A percentile compares a stretch with the other conserved stretches of the same genome.
These are phyloP conservation scores for Cryptotis parvus DNA, from an alignment of 2,113 vertebrate species.

Conservation along the genomic window DNA sequence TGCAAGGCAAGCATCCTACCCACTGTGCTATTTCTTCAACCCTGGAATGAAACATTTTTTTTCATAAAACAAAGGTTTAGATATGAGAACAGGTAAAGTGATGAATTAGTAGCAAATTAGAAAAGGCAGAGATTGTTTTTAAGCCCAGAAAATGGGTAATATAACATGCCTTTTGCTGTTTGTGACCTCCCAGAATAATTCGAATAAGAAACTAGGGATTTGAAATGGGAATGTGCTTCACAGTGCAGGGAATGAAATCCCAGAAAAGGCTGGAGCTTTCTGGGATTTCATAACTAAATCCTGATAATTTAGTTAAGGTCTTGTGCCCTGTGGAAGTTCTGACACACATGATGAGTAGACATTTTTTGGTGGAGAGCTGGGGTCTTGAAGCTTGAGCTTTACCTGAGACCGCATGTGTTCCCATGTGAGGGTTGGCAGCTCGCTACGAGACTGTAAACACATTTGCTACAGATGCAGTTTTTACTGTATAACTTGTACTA, in stretches of 20 bases:
- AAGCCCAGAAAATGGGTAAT: not conserved
- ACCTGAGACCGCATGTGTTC: not conserved
- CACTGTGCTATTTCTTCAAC: too few relatives aligned
- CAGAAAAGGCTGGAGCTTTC: not conserved
- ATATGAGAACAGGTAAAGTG: not conserved
- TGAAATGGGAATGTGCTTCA: not conserved
- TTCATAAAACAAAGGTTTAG: not conserved
- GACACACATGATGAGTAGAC: not conserved
- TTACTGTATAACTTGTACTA: not conserved
- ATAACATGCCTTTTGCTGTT: not conserved
- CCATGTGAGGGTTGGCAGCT: not conserved
- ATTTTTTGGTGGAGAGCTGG: not conserved
- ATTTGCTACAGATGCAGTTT: too few relatives aligned
- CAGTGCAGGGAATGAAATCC: not conserved
- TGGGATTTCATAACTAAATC: too few relatives aligned
- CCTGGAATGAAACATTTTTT: too few relatives aligned
- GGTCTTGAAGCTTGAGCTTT: not conserved
- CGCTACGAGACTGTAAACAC: not conserved
- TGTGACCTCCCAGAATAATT: too few relatives aligned
- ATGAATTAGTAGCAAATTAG: not conserved
- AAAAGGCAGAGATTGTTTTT: not conserved
- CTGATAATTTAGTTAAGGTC: too few relatives aligned
- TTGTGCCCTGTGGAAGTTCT: too few relatives aligned
- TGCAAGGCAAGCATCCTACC: too few relatives aligned
- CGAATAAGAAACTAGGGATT: not conserved